These are phyloP conservation scores for Labeo rohita DNA, from an alignment of 2,113 vertebrate species.

Conservation along the genomic window DNA sequence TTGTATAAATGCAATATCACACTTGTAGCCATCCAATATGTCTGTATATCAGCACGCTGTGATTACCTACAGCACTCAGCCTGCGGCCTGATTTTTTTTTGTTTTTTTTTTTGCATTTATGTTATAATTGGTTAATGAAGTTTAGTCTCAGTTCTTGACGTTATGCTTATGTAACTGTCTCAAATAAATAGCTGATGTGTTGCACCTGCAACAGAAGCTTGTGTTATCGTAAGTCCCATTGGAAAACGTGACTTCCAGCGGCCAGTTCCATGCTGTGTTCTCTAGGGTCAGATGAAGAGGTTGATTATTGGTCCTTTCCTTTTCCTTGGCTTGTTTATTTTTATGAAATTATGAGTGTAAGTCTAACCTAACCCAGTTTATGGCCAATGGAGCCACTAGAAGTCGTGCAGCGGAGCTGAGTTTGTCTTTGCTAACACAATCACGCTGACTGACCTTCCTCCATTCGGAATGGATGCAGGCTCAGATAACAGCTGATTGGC, in stretches of 20 bases:
- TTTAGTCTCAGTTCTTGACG: neutral
- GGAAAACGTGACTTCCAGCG: neutral
- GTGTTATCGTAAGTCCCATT: neutral
- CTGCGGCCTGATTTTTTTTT: too few species aligned
- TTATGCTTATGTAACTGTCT: neutral
- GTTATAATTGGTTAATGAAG: neutral
- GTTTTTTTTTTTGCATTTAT: neutral
- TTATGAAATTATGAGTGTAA: neutral
- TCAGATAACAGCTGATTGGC: conserved; percentile 70
- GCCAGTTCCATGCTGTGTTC: neutral
- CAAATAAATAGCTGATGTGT: neutral
- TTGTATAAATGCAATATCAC: too few species aligned
- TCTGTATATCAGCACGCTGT: too few species aligned
- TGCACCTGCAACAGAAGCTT: conserved; percentile 15
- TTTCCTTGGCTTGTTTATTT: neutral
- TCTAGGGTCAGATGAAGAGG: neutral
- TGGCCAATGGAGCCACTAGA: conserved; percentile 8
- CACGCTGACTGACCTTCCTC: conserved; percentile 71
- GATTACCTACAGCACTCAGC: too few species aligned
- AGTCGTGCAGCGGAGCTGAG: conserved; percentile 40
- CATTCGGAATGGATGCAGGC: conserved; percentile 62
- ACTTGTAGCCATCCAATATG: too few species aligned
- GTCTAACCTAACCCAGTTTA: conserved; percentile 24
- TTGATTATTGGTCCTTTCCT: neutral
- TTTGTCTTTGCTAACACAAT: conserved; percentile 57